Evolutionary conservation across 2,113 vertebrate genomes (phyloP), one percentile per base, ranked within the genome.

Genomic region (Thinocorus orbignyianus): DNA sequence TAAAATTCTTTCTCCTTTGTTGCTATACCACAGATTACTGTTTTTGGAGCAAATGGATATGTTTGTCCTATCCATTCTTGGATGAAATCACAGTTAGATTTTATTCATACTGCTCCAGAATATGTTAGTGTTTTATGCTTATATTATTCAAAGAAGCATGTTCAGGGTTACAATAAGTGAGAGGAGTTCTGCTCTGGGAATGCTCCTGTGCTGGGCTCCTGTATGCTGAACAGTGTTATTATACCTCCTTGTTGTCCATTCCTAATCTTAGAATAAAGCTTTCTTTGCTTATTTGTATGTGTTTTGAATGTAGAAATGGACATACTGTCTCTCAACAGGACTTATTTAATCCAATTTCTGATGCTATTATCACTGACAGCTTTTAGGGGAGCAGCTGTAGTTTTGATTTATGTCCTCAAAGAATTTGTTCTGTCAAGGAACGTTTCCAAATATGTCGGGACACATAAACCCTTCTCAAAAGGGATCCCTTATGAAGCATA

Each of bases 361-460:
- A 96, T 93, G 86, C 95, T 96, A 97, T 98, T 98, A 98, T 88
- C 87, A 89, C 89, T 97, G 97, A 97, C 97, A 97, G 92, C 91
- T 95, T 97, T 98, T 98, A 97, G 93, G 88, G 95, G 92, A 96
- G 93, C 95, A 97, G 95, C 93, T 97, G 89, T 92, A 93, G 77
- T 97, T 97, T 95, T 98, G 97, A 98, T 97, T 95, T 91, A 96
- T 93, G 96, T 97, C 96, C 97, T 98, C 86, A 93, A 97, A 97
- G 94, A 97, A 97, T 96, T 95, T 97, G 62, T 93, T 96, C 94
- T 97, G 96, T 98, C 97, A 97, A 94, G 82, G 86, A 97, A 97
- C 17, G 4, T 97, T 97, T 97, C 94, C 88, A 92, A 96, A 97
- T 92, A 77, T n/a, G 64, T 96, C 7, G 51, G 93, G 93, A 91